Conservation (phyloP, 1,140 invertebrate genomes). For the Littorina saxatilis region DNA sequence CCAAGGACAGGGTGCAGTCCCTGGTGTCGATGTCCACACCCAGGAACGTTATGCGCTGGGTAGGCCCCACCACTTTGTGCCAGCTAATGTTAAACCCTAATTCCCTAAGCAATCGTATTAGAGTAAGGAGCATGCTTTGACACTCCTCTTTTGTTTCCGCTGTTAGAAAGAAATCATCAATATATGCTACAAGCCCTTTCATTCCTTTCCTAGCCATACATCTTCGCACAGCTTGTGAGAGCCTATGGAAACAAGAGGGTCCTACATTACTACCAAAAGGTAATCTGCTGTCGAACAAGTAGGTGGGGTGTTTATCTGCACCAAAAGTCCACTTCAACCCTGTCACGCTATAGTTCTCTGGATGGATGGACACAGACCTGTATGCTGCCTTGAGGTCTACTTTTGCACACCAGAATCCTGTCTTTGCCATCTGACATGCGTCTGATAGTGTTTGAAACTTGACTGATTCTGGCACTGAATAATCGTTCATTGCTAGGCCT, state of each 20-base stretch:
- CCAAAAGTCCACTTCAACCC: neutral
- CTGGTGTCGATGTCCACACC: neutral
- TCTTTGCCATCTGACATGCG: no score
- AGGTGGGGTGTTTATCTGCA: neutral
- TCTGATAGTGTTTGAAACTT: no score
- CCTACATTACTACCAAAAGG: neutral
- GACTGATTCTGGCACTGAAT: no score
- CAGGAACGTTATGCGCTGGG: constrained; percentile 9
- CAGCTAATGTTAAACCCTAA: constrained; percentile 10
- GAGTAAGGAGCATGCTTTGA: neutral
- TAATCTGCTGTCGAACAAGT: neutral
- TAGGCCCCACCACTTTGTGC: constrained; percentile 17
- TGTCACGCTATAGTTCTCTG: no score
- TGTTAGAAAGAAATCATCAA: neutral
- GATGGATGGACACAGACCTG: no score
- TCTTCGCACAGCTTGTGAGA: neutral
- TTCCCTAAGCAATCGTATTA: neutral
- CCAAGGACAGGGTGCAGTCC: neutral
- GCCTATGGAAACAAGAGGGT: neutral
- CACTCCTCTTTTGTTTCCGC: neutral
- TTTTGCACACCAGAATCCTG: no score
- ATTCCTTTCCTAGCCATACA: no score
- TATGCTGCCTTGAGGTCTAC: no score
- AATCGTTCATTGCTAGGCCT: no score
- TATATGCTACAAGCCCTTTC: no score